These are phyloP conservation scores for Resseliella maxima DNA, from an alignment of 2,888 invertebrate genomes.

Conservation along the genomic window DNA sequence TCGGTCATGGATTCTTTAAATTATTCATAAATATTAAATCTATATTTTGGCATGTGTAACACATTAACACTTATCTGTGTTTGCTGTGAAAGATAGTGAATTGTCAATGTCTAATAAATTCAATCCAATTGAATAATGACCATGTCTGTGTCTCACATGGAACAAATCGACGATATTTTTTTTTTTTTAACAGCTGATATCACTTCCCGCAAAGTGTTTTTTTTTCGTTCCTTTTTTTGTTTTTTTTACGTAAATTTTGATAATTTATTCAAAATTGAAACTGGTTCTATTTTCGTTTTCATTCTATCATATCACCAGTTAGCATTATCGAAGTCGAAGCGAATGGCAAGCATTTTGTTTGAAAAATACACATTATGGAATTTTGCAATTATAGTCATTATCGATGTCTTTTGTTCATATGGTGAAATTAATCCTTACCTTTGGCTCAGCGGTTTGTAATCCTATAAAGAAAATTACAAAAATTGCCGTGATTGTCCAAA, in stretches of 20 bases:
- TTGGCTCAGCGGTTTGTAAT: slow-evolving; percentile 56
- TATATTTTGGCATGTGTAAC: not conserved
- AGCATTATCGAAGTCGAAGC: not conserved
- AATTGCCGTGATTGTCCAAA: slow-evolving; percentile 20
- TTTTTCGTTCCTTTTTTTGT: not conserved
- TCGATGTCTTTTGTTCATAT: not conserved
- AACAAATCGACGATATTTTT: not conserved
- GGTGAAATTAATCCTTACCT: slow-evolving; percentile 52
- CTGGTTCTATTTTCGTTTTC: not conserved
- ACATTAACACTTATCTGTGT: not conserved
- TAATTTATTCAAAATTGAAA: not conserved
- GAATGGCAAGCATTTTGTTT: too few species aligned
- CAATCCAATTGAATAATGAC: not conserved
- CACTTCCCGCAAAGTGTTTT: not conserved
- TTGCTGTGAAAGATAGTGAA: not conserved
- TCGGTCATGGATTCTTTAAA: not conserved
- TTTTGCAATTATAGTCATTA: not conserved
- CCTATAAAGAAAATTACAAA: slow-evolving; percentile 53
- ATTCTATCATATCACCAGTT: not conserved
- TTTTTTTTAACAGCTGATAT: not conserved
- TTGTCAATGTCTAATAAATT: not conserved
- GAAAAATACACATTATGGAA: not conserved
- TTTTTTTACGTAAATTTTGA: not conserved
- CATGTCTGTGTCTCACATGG: not conserved
- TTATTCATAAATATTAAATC: not conserved